phyloP scores from a whole-genome alignment of 1,140 invertebrate species.

The Drosophila simulans region DNA sequence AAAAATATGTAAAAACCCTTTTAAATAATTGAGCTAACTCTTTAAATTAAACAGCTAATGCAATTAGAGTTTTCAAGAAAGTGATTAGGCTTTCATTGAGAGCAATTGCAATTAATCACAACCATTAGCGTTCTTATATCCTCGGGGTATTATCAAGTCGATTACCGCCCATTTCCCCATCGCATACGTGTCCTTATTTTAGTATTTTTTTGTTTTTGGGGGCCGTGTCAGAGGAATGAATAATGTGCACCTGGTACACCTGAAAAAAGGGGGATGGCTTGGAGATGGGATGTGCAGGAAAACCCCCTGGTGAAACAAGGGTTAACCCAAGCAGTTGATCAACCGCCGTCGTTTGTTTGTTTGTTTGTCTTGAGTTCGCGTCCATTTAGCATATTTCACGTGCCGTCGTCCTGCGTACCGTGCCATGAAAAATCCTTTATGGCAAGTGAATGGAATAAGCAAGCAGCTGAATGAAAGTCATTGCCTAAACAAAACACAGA shows the following conservation, averaged over 20 bases:
- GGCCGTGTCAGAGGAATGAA: conserved; percentile 7
- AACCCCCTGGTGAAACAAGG: background rate
- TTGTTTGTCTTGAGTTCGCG: conserved; percentile 19
- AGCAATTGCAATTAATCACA: background rate
- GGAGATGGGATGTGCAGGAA: background rate
- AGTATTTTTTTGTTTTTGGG: background rate
- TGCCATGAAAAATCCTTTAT: conserved; percentile 21
- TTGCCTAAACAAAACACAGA: conserved; percentile 5
- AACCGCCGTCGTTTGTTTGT: conserved; percentile 13
- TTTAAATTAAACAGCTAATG: background rate
- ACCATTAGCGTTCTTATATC: background rate
- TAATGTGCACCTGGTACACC: conserved; percentile 2
- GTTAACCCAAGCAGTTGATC: conserved; percentile 17
- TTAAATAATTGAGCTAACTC: too few relatives aligned
- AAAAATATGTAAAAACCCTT: too few relatives aligned
- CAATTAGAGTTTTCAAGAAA: background rate
- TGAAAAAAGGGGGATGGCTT: background rate
- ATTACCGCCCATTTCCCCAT: conserved; percentile 2
- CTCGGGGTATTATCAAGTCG: background rate
- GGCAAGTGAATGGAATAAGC: conserved; percentile 25
- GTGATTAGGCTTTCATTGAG: background rate
- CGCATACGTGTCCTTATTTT: background rate
- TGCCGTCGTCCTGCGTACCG: background rate
- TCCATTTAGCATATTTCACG: conserved; percentile 44
- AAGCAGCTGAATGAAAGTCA: conserved; percentile 32